Conservation (phyloP, 2,797 vertebrate genomes). For the Netta rufina region DNA sequence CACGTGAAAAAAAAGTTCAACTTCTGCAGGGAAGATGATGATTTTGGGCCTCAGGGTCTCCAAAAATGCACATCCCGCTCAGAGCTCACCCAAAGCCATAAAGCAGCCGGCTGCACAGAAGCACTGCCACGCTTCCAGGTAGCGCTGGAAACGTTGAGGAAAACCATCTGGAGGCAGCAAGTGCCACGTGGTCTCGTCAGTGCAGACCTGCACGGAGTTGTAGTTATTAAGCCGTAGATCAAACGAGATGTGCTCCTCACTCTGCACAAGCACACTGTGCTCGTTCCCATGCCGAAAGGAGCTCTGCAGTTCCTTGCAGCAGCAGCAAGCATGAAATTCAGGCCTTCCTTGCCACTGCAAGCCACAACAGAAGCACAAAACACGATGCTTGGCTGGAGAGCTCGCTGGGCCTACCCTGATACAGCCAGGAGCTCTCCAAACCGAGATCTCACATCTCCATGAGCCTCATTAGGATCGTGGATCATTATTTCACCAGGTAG, state of each 20-base stretch:
- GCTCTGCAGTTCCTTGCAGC: too few relatives aligned
- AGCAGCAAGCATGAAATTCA: not conserved
- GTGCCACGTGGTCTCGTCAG: not conserved
- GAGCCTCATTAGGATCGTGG: fast-evolving
- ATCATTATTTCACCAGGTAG: not conserved
- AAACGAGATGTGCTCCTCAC: not conserved
- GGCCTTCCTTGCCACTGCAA: fast-evolving
- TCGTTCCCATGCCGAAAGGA: too few relatives aligned
- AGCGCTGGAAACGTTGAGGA: not conserved
- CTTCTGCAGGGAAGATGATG: not conserved
- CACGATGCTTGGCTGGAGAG: fast-evolving
- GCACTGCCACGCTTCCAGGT: not conserved
- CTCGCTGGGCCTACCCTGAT: not conserved
- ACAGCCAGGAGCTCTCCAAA: not conserved
- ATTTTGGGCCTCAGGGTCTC: too few relatives aligned
- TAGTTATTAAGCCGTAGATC: not conserved
- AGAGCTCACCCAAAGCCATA: not conserved
- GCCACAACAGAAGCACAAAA: not conserved
- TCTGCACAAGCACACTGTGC: not conserved
- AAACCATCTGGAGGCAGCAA: not conserved
- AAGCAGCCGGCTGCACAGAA: too few relatives aligned
- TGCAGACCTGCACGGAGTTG: not conserved
- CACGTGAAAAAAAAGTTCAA: not conserved
- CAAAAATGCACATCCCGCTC: fast-evolving
- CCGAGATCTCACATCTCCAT: not conserved